These are phyloP conservation scores for Chrysodeixis includens DNA, from an alignment of 2,888 invertebrate species.

Conservation along the genomic window DNA sequence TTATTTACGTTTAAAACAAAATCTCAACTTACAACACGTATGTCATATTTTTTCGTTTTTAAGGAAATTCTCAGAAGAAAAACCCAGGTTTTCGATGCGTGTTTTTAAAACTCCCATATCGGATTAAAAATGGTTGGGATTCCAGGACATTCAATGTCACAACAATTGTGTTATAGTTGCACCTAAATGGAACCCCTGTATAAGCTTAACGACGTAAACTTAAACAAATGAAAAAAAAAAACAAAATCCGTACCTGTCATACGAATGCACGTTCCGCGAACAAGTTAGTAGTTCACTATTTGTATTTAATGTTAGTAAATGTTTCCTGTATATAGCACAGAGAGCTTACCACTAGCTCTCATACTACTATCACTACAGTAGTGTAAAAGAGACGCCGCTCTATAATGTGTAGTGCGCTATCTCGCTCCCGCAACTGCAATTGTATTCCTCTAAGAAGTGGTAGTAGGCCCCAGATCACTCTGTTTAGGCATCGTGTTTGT, in stretches of 20 bases:
- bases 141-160: background rate
- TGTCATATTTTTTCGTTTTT: too few species aligned
- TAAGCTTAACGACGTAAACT: background rate
- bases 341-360: background rate
- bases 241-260: background rate
- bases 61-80: background rate
- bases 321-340: slow-evolving; percentile 28
- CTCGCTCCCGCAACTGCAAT: too few species aligned
- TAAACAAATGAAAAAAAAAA: background rate
- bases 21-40: too few species aligned
- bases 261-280: background rate
- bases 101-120: background rate
- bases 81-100: background rate
- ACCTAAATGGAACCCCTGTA: background rate
- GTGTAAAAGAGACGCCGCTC: too few species aligned
- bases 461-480: slow-evolving; percentile 22
- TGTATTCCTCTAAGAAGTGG: too few species aligned
- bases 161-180: background rate
- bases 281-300: background rate
- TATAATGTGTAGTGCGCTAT: too few species aligned
- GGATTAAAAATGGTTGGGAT: background rate
- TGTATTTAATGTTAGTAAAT: slow-evolving; percentile 23
- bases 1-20: background rate
- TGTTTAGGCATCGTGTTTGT: slow-evolving; percentile 43
- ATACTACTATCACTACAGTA: too few species aligned